Evolutionary conservation across 30 jellyfish, hydroid and myxozoan genomes (phyloP).

Genomic region (Aurelia sp.): DNA sequence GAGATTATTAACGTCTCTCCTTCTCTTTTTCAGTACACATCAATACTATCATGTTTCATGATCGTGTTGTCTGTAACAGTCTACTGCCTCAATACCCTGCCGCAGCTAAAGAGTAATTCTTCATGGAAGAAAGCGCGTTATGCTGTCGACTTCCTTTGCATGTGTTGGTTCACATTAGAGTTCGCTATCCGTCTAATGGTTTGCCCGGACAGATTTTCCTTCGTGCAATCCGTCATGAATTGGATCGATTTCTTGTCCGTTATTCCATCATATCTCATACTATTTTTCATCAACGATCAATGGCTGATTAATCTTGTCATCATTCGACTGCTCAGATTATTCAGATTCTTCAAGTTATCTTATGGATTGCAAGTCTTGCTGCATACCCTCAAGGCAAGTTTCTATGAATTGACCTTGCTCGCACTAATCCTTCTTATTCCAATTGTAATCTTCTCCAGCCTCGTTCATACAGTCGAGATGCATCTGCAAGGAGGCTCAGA

Average conservation of each 20-base stretch:
- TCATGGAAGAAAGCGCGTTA: constrained; percentile 38
- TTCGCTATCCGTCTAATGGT: constrained; percentile 72
- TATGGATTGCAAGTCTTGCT: constrained; percentile 95
- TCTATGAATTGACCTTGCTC: constrained; percentile 84
- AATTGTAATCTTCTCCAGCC: constrained; percentile 88
- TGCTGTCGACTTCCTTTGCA: constrained; percentile 66
- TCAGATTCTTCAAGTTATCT: constrained; percentile 89
- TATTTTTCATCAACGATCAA: constrained; percentile 26
- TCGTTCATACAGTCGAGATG: constrained; percentile 85
- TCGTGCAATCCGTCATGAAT: constrained; percentile 73
- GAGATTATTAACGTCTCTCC: background rate
- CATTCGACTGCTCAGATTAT: constrained; percentile 83
- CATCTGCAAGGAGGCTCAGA: constrained; percentile 2
- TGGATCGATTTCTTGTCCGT: constrained; percentile 94
- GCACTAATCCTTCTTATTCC: constrained; percentile 87
- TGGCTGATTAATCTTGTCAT: constrained; percentile 73
- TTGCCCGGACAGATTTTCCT: constrained; percentile 76
- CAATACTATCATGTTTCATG: constrained; percentile 88
- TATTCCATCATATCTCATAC: constrained; percentile 73
- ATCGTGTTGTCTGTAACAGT: constrained; percentile 81
- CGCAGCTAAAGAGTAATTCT: constrained; percentile 7
- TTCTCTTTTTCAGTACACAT: constrained; percentile 73
- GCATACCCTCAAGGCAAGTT: constrained; percentile 92
- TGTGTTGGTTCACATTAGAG: constrained; percentile 90
- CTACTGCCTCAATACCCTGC: constrained; percentile 89